Evolutionary conservation across 2,113 vertebrate genomes (phyloP).

Genomic region (Leiothrix lutea): DNA sequence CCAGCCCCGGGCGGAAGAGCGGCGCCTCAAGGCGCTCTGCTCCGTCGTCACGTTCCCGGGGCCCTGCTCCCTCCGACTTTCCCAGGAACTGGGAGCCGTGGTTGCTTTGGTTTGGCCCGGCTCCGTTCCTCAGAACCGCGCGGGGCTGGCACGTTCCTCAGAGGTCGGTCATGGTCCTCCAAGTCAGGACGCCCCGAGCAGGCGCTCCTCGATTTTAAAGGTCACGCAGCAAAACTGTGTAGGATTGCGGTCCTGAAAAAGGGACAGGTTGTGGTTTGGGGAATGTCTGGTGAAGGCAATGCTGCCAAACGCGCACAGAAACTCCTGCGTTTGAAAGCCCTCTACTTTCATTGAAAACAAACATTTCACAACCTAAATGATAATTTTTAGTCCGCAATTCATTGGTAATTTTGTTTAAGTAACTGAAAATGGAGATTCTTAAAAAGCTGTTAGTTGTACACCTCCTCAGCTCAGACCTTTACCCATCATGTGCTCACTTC

Average conservation of each 20-base stretch:
- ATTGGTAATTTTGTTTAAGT: conserved; percentile 54
- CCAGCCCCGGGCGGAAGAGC: neutral
- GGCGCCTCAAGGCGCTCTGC: neutral
- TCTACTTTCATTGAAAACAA: conserved; percentile 14
- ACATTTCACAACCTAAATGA: conserved; percentile 15
- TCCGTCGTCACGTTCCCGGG: fast-evolving
- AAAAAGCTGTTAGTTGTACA: conserved; percentile 29
- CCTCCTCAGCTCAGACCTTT: neutral
- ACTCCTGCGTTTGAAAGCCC: neutral
- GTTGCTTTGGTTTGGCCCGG: too few species aligned
- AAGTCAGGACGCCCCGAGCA: neutral
- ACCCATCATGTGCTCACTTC: neutral
- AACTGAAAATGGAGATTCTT: conserved; percentile 59
- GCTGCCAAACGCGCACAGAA: neutral
- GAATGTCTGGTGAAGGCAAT: neutral
- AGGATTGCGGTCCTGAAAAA: neutral
- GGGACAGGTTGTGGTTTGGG: neutral
- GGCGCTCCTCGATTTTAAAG: neutral
- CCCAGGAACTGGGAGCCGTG: neutral
- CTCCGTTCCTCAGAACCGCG: neutral
- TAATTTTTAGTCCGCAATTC: conserved; percentile 25
- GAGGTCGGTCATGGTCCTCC: neutral
- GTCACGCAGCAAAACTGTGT: neutral
- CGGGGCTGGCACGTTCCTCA: neutral
- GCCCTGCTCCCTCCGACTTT: neutral